Evolutionary conservation across 2,113 vertebrate species (phyloP), one percentile per base, ranked within the genome.

Genomic region (Tauraco erythrolophus): DNA sequence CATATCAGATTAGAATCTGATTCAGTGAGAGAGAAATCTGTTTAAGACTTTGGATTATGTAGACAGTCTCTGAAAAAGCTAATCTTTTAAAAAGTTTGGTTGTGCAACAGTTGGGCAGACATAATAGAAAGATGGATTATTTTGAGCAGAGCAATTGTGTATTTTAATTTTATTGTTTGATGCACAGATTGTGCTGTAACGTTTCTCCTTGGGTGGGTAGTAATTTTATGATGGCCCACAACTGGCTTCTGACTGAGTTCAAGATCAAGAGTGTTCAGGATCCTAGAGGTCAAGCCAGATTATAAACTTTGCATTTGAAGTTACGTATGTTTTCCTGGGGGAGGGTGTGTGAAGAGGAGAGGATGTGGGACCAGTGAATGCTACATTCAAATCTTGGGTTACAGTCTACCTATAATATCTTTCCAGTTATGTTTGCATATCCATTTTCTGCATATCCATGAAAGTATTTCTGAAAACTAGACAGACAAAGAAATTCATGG

Each of bases 341-440:
- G 39, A 86, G 11, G 2, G 0, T 35, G 10, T 88, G 35, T 88
- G 75, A 88, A 91, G 58, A 74, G 45, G 25, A 72, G 60, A 71
- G 56, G n/a, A 35, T 62, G 21, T 58, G 72, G 76, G 43, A 89
- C n/a, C 77, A 84, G 54, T 84, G 83, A 94, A 84, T 88, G 51
- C 88, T 81, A 77, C 60, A 86, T 94, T 96, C 68, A 96, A 22
- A 78, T 94, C 72, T 79, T 84, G 76, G 25, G 39, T 94, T 96
- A 87, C 72, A 71, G 69, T 48, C 39, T 78, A 92, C 86, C 80
- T 96, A 56, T 75, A 51, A 87, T 75, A 75, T 84, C 60, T 81
- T 86, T 89, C 71, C 88, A 69, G 56, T 95, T 90, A 58, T 65
- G 45, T 84, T 86, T 92, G n/a, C 5, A 1, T 86, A 62, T 74